These are phyloP conservation scores for Butorides virescens DNA, from an alignment of 2,113 vertebrate species.

Conservation along the genomic window DNA sequence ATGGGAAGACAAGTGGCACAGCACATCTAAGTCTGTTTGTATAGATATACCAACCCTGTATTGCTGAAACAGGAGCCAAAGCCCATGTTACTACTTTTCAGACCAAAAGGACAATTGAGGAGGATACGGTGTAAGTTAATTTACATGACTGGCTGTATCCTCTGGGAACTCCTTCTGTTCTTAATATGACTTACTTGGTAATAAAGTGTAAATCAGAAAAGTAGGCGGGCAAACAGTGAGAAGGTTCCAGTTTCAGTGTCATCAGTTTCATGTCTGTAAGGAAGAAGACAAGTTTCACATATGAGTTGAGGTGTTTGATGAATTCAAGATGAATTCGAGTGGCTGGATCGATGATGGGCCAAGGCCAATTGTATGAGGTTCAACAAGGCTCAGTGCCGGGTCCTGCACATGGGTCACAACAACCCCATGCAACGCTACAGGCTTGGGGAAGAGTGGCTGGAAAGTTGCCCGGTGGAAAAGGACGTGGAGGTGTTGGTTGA, in stretches of 20 bases:
- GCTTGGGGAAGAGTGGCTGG: too few species aligned
- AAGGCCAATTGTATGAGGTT: background rate
- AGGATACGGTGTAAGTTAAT: background rate
- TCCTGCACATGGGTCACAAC: background rate
- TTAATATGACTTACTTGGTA: background rate
- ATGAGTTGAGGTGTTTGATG: background rate
- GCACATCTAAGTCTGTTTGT: background rate
- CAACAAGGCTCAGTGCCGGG: background rate
- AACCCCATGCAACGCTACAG: fast-evolving
- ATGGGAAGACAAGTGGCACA: background rate
- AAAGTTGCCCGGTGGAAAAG: background rate
- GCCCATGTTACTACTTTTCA: background rate
- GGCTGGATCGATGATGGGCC: background rate
- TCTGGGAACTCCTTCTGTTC: background rate
- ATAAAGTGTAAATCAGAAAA: background rate
- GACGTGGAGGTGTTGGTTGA: background rate
- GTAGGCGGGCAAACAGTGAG: background rate
- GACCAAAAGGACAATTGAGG: background rate
- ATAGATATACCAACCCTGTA: background rate
- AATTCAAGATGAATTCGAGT: background rate
- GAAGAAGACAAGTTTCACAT: background rate
- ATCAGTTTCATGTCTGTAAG: background rate
- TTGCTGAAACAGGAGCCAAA: background rate
- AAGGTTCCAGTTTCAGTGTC: background rate
- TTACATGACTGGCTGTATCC: background rate